These are phyloP conservation scores for Pipra filicauda DNA, from an alignment of 2,113 vertebrate species.

Conservation along the genomic window DNA sequence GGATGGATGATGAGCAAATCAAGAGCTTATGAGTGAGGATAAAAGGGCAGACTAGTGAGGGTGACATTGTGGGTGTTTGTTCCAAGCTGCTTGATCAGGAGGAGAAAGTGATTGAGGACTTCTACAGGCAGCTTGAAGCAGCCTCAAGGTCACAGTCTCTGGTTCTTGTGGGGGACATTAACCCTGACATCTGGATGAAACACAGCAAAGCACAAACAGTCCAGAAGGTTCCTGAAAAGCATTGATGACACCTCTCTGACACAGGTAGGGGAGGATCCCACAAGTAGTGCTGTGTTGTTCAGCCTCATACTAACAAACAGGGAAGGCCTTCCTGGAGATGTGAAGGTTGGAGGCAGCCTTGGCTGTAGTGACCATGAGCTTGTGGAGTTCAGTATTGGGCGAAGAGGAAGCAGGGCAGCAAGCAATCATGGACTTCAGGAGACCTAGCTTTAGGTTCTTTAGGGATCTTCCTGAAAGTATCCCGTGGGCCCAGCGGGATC, in stretches of 20 bases:
- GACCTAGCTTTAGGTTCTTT: not conserved
- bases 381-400: not conserved
- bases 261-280: not conserved
- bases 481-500: too few relatives aligned
- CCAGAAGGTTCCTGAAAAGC: not conserved
- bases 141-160: not conserved
- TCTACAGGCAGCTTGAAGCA: not conserved
- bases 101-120: not conserved
- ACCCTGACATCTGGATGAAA: not conserved
- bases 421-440: not conserved
- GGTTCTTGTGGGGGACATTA: not conserved
- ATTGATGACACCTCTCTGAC: not conserved
- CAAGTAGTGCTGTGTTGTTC: not conserved
- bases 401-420: not conserved
- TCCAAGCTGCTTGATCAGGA: not conserved
- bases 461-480: not conserved
- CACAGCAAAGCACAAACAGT: not conserved
- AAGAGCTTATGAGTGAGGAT: not conserved
- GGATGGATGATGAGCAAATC: not conserved
- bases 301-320: not conserved
- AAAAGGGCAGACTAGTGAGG: not conserved
- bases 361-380: not conserved
- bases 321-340: not conserved
- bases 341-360: not conserved
- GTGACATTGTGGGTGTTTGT: not conserved